Base-by-base conservation (phyloP, 2,797 vertebrate species). In the Rhodeus uyekii region DNA sequence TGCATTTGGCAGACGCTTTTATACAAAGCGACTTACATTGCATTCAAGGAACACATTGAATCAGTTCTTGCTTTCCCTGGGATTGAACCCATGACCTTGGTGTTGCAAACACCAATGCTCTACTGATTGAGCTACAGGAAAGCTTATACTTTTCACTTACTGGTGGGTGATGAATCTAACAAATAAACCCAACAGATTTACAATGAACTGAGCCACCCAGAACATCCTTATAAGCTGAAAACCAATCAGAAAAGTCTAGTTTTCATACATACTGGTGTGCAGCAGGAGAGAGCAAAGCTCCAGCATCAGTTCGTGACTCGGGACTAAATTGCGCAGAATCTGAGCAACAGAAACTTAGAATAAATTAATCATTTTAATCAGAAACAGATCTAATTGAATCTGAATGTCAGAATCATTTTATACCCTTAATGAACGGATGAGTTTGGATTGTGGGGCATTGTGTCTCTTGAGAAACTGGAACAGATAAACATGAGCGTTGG, bases 281-380 rank as follows among this genome's bases (percentile, higher is more conserved):
- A 93, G 87, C 69, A 94, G 89, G 6, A 94, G 83, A 32, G 67
- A 34, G 61, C 83, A 94, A 86, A 96, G 96, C 73, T 97, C 95
- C 89, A 97, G 89, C 97, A 98, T 98, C 83, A 99, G 86, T 83
- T 95, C 94, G 77, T 99, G 98, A 88, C 96, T 98, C 29, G 98
- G 96, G 72, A 96, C 96, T 78, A 94, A 89, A 1, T 87, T 55
- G 65, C 92, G 91, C 81, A 99, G 94, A 29, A 90, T 88, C 98
- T 99, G 88, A 60, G 16, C n/a, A 4, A 44, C 16, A 42, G 14
- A 76, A n/a, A 89, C 88, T n/a, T 80, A 87, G 81, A n/a, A 64
- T 10, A 46, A 9, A n/a, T 2, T 0, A 53, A 32, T 48, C 13
- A 16, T 24, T 24, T 16, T 4, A 27, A 80, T 19, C 3, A 19